phyloP scores from a whole-genome alignment of 2,797 vertebrate species.

The Sebastes miniatus region DNA sequence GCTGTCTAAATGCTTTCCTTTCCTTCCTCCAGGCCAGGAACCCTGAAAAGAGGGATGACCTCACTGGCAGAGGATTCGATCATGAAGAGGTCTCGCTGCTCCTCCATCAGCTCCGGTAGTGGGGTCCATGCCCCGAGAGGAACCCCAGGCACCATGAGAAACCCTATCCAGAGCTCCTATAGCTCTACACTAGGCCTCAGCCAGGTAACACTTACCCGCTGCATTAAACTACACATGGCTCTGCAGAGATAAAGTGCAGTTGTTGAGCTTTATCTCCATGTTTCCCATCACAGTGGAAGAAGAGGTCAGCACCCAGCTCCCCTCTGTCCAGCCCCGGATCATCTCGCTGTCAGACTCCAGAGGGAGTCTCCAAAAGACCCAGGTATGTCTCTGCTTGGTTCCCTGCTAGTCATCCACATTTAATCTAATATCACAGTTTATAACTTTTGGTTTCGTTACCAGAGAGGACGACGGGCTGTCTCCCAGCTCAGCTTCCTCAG shows the following conservation, averaged over 20 bases:
- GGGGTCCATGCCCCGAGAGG: conserved; percentile 74
- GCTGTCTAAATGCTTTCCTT: background rate
- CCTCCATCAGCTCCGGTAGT: conserved; percentile 88
- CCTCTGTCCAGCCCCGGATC: conserved; percentile 88
- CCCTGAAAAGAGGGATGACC: conserved; percentile 86
- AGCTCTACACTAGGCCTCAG: conserved; percentile 87
- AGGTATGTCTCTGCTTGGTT: conserved; percentile 72
- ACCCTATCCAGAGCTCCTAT: conserved; percentile 94
- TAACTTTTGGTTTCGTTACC: conserved; percentile 35
- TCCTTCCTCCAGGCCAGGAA: conserved; percentile 84
- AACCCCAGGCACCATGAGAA: conserved; percentile 85
- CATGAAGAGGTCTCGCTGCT: conserved; percentile 91
- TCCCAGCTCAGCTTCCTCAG: conserved; percentile 79
- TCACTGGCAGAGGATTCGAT: conserved; percentile 83
- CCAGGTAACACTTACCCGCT: conserved; percentile 79
- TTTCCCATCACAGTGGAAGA: conserved; percentile 81
- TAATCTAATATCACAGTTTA: background rate
- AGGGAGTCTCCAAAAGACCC: conserved; percentile 86
- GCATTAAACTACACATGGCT: rapidly evolving
- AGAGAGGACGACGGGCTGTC: conserved; percentile 86
- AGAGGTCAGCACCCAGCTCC: conserved; percentile 82
- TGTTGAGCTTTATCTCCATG: background rate
- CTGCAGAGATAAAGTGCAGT: background rate
- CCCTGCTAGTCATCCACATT: background rate
- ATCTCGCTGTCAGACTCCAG: conserved; percentile 91